These are phyloP conservation scores for Trimorus sp. DNA, from an alignment of 2,888 invertebrate genomes.

Conservation along the genomic window DNA sequence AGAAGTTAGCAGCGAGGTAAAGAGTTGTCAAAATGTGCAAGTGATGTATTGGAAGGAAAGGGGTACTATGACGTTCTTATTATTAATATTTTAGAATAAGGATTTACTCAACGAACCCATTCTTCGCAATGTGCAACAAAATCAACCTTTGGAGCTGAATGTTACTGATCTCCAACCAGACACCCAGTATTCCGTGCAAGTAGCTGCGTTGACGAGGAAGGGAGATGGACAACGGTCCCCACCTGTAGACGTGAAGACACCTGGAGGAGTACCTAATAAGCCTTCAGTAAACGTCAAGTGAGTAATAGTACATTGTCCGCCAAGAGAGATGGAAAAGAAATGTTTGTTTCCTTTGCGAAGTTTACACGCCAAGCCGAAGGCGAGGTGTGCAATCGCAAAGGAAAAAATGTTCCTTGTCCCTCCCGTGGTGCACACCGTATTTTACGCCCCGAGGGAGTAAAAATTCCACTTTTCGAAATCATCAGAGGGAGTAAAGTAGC, in stretches of 20 bases:
- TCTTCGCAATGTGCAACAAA: slow-evolving; percentile 92
- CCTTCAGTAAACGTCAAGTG: slow-evolving; percentile 92
- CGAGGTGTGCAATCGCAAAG: no score
- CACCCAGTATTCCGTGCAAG: slow-evolving; percentile 95
- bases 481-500: no score
- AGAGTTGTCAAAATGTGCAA: not conserved
- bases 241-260: slow-evolving; percentile 93
- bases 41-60: no score
- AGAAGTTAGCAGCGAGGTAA: slow-evolving; percentile 92
- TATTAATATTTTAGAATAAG: slow-evolving; percentile 83
- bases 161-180: slow-evolving; percentile 96
- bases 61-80: no score
- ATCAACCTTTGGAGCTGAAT: slow-evolving; percentile 89
- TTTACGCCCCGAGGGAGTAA: no score
- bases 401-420: no score
- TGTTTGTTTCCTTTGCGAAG: no score
- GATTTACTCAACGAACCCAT: slow-evolving; percentile 92
- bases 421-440: no score
- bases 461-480: no score
- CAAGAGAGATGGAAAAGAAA: no score
- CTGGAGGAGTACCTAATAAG: slow-evolving; percentile 94
- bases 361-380: no score
- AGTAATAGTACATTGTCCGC: no score
- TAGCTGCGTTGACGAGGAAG: slow-evolving; percentile 93
- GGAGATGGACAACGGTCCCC: slow-evolving; percentile 97